Evolutionary conservation across 2,888 invertebrate genomes (phyloP).

Genomic region (Drosophila algonquin): DNA sequence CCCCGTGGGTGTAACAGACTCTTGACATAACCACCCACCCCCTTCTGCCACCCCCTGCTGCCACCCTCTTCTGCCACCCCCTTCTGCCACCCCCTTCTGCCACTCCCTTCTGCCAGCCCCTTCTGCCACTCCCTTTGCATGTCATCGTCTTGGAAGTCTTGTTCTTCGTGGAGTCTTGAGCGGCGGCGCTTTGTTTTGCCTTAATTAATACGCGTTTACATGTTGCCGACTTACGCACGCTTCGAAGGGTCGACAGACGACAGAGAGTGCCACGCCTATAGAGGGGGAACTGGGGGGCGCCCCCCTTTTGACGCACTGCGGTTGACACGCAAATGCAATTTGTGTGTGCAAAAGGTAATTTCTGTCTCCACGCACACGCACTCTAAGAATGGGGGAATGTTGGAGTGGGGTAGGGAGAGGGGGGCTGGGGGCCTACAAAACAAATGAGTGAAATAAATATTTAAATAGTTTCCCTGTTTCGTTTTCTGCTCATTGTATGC

Average conservation of each 20-base stretch:
- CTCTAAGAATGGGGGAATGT: neutral
- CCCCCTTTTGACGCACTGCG: constrained; percentile 18
- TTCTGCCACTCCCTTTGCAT: constrained; percentile 36
- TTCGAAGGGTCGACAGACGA: constrained; percentile 37
- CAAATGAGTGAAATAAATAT: constrained; percentile 53
- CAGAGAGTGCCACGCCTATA: neutral
- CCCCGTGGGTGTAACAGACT: constrained; percentile 29
- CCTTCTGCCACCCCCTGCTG: constrained; percentile 5
- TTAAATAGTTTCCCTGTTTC: constrained; percentile 40
- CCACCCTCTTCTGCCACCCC: constrained; percentile 41
- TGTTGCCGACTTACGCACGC: constrained; percentile 61
- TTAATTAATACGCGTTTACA: constrained; percentile 74
- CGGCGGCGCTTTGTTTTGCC: constrained; percentile 54
- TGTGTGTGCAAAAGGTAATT: constrained; percentile 60
- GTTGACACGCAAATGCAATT: constrained; percentile 74
- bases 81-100: constrained; percentile 26
- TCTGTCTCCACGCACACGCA: constrained; percentile 41
- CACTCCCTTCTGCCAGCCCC: constrained; percentile 19
- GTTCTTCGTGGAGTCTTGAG: constrained; percentile 25
- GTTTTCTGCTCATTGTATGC: neutral
- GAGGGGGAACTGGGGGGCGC: neutral
- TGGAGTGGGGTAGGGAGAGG: neutral
- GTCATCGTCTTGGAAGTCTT: constrained; percentile 19
- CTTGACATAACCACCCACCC: constrained; percentile 18
- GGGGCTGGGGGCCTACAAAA: constrained; percentile 14